Evolutionary conservation across 1,140 invertebrate species (phyloP).

Genomic region (Drosophila orena): DNA sequence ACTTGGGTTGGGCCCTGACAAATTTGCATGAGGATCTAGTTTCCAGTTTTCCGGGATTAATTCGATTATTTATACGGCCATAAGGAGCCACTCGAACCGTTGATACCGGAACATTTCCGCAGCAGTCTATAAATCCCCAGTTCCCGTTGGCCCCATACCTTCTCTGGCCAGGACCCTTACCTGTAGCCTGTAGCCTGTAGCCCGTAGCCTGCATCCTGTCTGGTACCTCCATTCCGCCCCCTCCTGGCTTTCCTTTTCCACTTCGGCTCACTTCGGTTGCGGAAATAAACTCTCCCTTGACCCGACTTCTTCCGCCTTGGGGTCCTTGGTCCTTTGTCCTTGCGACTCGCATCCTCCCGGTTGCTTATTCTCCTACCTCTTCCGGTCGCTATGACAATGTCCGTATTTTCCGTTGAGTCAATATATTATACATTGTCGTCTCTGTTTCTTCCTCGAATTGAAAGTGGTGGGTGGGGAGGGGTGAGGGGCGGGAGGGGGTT

Average conservation of each 20-base stretch:
- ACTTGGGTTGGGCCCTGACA: background rate
- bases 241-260: slow-evolving; percentile 15
- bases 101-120: slow-evolving; percentile 45
- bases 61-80: slow-evolving; percentile 45
- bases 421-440: slow-evolving; percentile 80
- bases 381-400: slow-evolving; percentile 76
- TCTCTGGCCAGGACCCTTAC: background rate
- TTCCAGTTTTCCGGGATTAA: slow-evolving; percentile 29
- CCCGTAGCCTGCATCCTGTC: slow-evolving; percentile 13
- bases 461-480: slow-evolving; percentile 2
- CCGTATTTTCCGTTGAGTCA: slow-evolving; percentile 80
- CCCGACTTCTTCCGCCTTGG: slow-evolving; percentile 65
- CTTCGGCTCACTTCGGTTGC: slow-evolving; percentile 69
- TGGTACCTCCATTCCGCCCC: background rate
- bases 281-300: slow-evolving; percentile 80
- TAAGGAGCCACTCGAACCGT: slow-evolving; percentile 23
- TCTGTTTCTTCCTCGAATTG: slow-evolving; percentile 39
- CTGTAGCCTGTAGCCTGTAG: slow-evolving; percentile 14
- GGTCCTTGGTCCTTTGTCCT: slow-evolving; percentile 21
- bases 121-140: slow-evolving; percentile 43
- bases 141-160: slow-evolving; percentile 5
- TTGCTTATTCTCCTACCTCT: slow-evolving; percentile 40
- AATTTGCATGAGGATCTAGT: slow-evolving; percentile 6
- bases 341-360: slow-evolving; percentile 10
- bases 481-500: background rate